phyloP scores from a whole-genome alignment of 2,113 vertebrate genomes.

The Oophaga pumilio region DNA sequence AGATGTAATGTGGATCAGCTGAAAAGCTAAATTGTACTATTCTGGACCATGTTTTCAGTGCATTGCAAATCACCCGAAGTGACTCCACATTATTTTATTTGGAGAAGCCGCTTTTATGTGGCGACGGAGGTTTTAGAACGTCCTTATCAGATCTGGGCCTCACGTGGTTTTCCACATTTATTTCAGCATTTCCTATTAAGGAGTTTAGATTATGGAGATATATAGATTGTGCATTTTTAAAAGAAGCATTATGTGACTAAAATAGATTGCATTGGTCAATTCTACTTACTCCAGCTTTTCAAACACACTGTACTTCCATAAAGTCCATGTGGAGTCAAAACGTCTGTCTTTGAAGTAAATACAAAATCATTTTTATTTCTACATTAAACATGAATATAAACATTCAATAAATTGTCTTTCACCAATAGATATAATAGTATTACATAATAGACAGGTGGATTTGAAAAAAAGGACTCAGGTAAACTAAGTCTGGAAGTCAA shows the following conservation, averaged over 20 bases:
- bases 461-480: no score
- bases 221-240: background rate
- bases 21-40: constrained; percentile 32
- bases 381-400: no score
- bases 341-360: no score
- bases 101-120: background rate
- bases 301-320: no score
- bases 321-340: no score
- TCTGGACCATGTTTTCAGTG: constrained; percentile 10
- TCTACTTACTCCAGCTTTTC: no score
- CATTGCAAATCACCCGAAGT: constrained; percentile 5
- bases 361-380: no score
- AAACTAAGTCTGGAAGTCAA: no score
- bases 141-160: background rate
- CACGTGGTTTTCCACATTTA: background rate
- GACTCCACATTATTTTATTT: background rate
- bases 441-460: no score
- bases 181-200: constrained; percentile 21
- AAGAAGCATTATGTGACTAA: background rate
- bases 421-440: no score
- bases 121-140: background rate
- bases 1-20: background rate
- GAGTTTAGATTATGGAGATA: background rate
- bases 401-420: no score
- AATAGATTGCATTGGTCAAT: no score